phyloP scores from a whole-genome alignment of 2,113 vertebrate genomes.

The Rhabdomys dilectus region DNA sequence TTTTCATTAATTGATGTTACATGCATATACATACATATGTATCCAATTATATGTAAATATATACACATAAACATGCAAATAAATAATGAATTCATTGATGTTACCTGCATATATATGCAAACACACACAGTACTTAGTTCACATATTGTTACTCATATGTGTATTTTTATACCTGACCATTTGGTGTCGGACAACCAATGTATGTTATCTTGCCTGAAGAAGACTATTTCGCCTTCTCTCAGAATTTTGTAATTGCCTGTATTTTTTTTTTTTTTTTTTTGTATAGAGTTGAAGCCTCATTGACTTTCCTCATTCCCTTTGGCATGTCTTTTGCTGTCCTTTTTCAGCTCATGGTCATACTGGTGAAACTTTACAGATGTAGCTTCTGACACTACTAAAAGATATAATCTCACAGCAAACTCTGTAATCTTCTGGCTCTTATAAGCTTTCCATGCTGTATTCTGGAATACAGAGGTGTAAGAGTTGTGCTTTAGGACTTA shows the following conservation, averaged over 20 bases:
- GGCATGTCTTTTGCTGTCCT: neutral
- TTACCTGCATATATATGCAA: too few relatives aligned
- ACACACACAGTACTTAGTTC: neutral
- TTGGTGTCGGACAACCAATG: neutral
- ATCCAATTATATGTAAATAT: too few relatives aligned
- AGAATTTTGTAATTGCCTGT: neutral
- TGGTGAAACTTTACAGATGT: neutral
- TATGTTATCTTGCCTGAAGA: neutral
- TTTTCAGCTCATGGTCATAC: neutral
- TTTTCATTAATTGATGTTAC: neutral
- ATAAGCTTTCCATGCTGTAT: neutral
- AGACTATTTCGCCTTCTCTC: neutral
- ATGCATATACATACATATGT: too few relatives aligned
- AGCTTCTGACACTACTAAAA: neutral
- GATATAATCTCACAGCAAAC: neutral
- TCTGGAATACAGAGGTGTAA: neutral
- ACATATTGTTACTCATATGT: neutral
- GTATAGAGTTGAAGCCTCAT: neutral
- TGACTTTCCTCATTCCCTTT: neutral
- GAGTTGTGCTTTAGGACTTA: neutral
- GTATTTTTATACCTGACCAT: neutral
- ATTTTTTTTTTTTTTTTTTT: neutral
- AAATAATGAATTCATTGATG: too few relatives aligned
- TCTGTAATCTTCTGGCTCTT: neutral
- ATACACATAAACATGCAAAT: too few relatives aligned